Evolutionary conservation across 2,888 invertebrate genomes (phyloP), one percentile per base, ranked within the genome.

Genomic region (Apodemia mormo): DNA sequence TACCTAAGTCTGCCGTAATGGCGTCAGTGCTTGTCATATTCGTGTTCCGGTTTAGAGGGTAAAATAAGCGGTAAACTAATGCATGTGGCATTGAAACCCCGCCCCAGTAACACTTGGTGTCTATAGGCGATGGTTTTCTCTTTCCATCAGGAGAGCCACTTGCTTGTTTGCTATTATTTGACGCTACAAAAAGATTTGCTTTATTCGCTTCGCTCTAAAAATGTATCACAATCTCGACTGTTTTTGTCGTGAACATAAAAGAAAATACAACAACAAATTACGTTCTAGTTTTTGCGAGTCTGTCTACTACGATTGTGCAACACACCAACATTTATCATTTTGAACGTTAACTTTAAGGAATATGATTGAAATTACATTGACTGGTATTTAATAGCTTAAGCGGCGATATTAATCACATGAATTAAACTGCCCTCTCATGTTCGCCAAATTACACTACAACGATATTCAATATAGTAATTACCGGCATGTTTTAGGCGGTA

Each of bases 391-490:
- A 61, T 61, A 61, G 61, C 61, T 33, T 37, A 61, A 61, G 61
- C 61, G 61, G 14, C 6, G 10, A 30, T 33, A 61, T 61, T 61
- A 61, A 61, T 61, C 33, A 33, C 33, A 33, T 33, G 61, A 61
- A 61, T 61, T 61, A 61, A 61, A 61, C 61, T 61, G 61, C 61
- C 14, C 61, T 61, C 61, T 61, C 61, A 61, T 61, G 61, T 61
- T 61, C 14, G 61, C 14, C 14, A 61, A 61, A 61, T 61, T 61
- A 61, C 37, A 61, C 33, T 61, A 33, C 61, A 37, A 33, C 61
- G 33, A 61, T 61, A 37, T 61, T 30, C 33, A 61, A 61, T 30
- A 61, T 30, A 61, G 33, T 58, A 58, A 58, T 58, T 58, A 58
- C 33, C 30, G 58, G 58, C 14, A 5, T 30, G 29, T 30, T 58